Evolutionary conservation across 2,888 invertebrate species (phyloP).

Genomic region (Polydrusus tereticollis): DNA sequence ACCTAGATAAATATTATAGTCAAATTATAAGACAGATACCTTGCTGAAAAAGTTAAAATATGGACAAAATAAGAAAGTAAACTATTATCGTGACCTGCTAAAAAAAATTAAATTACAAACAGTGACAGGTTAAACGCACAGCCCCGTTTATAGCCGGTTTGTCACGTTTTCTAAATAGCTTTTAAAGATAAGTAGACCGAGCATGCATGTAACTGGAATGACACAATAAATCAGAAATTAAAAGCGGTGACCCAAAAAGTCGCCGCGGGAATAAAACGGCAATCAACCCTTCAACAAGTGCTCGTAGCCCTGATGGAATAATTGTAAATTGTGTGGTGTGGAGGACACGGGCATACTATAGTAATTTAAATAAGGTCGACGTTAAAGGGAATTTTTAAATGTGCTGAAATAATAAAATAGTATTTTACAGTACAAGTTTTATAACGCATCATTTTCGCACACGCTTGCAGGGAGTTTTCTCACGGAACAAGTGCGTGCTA

Average conservation of each 20-base stretch:
- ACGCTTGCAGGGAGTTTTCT: no score
- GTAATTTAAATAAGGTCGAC: not conserved
- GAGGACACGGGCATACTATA: not conserved
- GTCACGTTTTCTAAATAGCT: slow-evolving; percentile 15
- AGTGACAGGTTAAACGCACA: not conserved
- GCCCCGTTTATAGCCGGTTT: not conserved
- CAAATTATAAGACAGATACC: no score
- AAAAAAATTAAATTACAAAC: not conserved
- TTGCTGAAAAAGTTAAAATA: no score
- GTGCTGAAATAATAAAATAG: not conserved
- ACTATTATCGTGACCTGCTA: not conserved
- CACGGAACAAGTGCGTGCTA: no score
- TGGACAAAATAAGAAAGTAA: not conserved
- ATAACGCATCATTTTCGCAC: no score
- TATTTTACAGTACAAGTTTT: no score
- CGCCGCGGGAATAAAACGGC: not conserved
- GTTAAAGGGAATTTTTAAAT: not conserved
- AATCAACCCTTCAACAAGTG: slow-evolving; percentile 14
- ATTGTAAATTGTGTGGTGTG: slow-evolving; percentile 7
- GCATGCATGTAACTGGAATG: slow-evolving; percentile 15
- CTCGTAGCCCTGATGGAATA: not conserved
- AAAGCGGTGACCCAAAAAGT: slow-evolving; percentile 7
- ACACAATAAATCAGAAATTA: slow-evolving; percentile 13
- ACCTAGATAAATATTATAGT: no score
- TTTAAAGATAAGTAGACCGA: slow-evolving; percentile 10